phyloP scores from a whole-genome alignment of 1,140 invertebrate genomes.

The Drosophila rufa region DNA sequence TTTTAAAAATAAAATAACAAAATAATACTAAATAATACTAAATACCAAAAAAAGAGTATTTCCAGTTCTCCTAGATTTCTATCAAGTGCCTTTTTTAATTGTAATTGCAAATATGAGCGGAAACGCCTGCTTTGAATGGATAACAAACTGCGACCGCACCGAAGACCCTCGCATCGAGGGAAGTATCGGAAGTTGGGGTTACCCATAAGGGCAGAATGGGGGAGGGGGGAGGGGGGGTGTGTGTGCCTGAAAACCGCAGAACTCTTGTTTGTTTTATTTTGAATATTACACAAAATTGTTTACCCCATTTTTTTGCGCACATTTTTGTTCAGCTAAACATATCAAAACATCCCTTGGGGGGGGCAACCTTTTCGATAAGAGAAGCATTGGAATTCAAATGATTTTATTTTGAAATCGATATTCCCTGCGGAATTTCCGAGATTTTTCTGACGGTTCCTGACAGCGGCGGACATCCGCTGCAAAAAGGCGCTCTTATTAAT shows the following conservation, averaged over 20 bases:
- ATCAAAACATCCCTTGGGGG: conserved; percentile 9
- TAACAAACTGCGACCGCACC: conserved; percentile 44
- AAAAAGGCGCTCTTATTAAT: background rate
- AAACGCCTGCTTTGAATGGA: conserved; percentile 70
- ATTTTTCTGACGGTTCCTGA: background rate
- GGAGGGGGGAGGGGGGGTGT: background rate
- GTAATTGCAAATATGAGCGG: conserved; percentile 78
- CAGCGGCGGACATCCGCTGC: no score
- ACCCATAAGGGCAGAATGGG: conserved; percentile 4
- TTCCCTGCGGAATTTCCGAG: background rate
- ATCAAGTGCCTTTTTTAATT: conserved; percentile 42
- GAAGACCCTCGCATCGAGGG: conserved; percentile 5
- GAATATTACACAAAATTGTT: background rate
- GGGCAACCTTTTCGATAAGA: background rate
- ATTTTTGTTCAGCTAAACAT: conserved; percentile 12
- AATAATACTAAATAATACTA: background rate
- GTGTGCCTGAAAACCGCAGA: conserved; percentile 47
- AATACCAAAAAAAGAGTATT: conserved; percentile 7
- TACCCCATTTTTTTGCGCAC: conserved; percentile 3
- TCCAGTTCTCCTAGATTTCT: background rate
- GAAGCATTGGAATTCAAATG: no score
- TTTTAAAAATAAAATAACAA: background rate
- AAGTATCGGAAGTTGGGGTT: conserved; percentile 18
- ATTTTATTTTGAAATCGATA: background rate
- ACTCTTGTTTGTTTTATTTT: conserved; percentile 26